Percentiles rank a stretch among this genome's conserved stretches.
phyloP scores from a whole-genome alignment of 2,113 vertebrate genomes.

The Amblyopsis rosae region DNA sequence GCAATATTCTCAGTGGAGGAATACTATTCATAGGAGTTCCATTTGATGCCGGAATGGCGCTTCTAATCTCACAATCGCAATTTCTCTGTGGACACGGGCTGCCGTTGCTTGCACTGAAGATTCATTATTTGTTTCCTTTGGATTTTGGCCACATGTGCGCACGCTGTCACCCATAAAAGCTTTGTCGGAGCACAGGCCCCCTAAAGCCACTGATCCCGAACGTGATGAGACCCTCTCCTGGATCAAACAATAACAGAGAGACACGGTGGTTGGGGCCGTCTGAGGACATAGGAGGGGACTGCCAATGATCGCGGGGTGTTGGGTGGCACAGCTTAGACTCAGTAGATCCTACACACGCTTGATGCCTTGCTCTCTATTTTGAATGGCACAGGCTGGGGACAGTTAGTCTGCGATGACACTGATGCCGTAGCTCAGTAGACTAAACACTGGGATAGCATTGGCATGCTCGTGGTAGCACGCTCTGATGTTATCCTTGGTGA shows the following conservation, averaged over 20 bases:
- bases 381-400: slow-evolving; percentile 37
- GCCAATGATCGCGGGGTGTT: slow-evolving; percentile 7
- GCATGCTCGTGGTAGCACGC: slow-evolving; percentile 31
- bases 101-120: background rate
- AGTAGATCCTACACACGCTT: slow-evolving; percentile 1
- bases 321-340: slow-evolving; percentile 26
- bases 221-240: slow-evolving; percentile 45
- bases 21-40: too few relatives aligned
- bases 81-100: slow-evolving; percentile 3
- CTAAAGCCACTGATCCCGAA: slow-evolving; percentile 59
- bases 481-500: slow-evolving; percentile 49
- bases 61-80: slow-evolving; percentile 16
- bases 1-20: too few relatives aligned
- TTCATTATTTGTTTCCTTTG: slow-evolving; percentile 20
- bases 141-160: background rate
- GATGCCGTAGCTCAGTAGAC: slow-evolving; percentile 35
- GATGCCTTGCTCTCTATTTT: slow-evolving; percentile 36
- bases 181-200: slow-evolving; percentile 34
- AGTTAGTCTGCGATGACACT: slow-evolving; percentile 24
- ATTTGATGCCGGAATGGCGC: background rate
- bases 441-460: slow-evolving; percentile 48
- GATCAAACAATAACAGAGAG: slow-evolving; percentile 60
- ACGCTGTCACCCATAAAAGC: slow-evolving; percentile 40
- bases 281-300: slow-evolving; percentile 31
- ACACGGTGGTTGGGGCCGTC: slow-evolving; percentile 21